A percentile compares a stretch with the other conserved stretches of the same genome.
phyloP scores from a whole-genome alignment of 2,888 invertebrate species.

The Cybosia mesomella region DNA sequence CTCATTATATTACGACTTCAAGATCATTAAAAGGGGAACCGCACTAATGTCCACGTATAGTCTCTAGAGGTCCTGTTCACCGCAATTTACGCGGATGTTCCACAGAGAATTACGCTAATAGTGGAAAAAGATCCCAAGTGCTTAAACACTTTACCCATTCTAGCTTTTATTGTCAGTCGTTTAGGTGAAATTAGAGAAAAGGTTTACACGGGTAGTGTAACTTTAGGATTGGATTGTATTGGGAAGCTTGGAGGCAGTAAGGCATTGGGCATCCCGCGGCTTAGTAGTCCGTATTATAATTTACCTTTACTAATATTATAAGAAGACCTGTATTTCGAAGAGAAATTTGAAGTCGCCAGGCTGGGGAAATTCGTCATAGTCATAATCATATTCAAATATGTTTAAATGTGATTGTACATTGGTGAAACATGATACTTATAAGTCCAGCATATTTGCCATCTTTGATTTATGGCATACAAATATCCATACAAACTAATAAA shows the following conservation, averaged over 20 bases:
- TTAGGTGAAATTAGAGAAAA: neutral
- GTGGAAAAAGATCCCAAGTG: slow-evolving; percentile 1
- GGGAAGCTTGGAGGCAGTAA: neutral
- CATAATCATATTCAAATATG: too few species aligned
- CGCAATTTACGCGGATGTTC: neutral
- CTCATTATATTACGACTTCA: neutral
- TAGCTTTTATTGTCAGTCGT: neutral
- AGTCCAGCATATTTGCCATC: too few species aligned
- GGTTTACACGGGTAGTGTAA: neutral
- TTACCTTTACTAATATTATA: too few species aligned
- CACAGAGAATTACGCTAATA: neutral
- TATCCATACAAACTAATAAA: too few species aligned
- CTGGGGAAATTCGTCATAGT: too few species aligned
- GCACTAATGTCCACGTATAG: neutral
- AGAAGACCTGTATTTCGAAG: too few species aligned
- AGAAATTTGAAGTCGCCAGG: too few species aligned
- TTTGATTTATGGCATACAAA: too few species aligned
- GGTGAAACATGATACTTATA: too few species aligned
- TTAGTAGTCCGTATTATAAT: neutral
- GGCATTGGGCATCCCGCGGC: neutral
- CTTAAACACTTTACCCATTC: neutral
- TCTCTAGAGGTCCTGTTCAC: neutral
- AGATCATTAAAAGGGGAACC: neutral
- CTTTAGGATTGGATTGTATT: neutral
- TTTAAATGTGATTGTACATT: too few species aligned